phyloP scores from a whole-genome alignment of 2,888 invertebrate genomes.

The Dione vanillae region DNA sequence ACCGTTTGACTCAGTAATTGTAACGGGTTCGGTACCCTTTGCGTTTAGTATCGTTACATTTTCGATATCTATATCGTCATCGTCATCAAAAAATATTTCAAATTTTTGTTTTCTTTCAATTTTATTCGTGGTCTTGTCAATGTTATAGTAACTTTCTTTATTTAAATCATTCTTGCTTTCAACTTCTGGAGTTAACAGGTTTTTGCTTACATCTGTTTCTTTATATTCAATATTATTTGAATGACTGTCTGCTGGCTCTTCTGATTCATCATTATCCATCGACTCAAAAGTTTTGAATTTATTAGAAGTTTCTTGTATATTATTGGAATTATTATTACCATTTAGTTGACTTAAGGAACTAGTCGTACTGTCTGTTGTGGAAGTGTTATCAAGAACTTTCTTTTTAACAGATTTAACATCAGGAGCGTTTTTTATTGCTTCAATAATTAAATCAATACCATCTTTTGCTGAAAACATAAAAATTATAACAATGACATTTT shows the following conservation, averaged over 20 bases:
- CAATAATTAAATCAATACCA: constrained; percentile 71
- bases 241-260: neutral
- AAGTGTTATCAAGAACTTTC: constrained; percentile 31
- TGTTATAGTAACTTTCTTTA: constrained; percentile 3
- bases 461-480: constrained; percentile 62
- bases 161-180: constrained; percentile 6
- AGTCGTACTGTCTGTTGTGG: neutral
- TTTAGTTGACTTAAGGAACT: constrained; percentile 19
- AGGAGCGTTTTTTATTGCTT: constrained; percentile 72
- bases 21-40: neutral
- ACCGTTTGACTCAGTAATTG: constrained; percentile 5
- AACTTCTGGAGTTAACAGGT: neutral
- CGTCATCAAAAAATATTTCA: constrained; percentile 52
- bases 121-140: constrained; percentile 14
- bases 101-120: constrained; percentile 43
- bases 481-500: neutral
- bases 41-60: constrained; percentile 20
- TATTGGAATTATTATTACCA: neutral
- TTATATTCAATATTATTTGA: constrained; percentile 1
- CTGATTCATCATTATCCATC: constrained; percentile 34
- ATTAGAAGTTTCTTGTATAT: neutral
- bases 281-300: constrained; percentile 33
- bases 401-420: constrained; percentile 64
- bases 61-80: constrained; percentile 44
- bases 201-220: constrained; percentile 1